A percentile compares a stretch with the other conserved stretches of the same genome.
phyloP scores from a whole-genome alignment of 2,113 vertebrate species.

The Pardalotus punctatus region DNA sequence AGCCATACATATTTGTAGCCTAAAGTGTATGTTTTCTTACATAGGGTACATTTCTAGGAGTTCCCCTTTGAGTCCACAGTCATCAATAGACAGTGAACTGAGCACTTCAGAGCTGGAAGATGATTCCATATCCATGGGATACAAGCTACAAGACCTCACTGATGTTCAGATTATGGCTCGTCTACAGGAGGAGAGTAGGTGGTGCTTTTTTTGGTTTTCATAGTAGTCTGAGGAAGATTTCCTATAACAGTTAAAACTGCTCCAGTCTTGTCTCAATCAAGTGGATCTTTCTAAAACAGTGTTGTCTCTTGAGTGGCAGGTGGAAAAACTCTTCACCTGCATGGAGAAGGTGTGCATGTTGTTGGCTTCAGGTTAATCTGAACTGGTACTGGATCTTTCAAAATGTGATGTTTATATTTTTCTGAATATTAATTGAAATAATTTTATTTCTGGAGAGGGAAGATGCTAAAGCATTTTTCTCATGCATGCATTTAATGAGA shows the following conservation, averaged over 20 bases:
- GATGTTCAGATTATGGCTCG: constrained; percentile 99
- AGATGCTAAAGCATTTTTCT: neutral
- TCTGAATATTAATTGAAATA: neutral
- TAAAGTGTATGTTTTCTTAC: neutral
- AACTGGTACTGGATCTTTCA: neutral
- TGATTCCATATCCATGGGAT: constrained; percentile 92
- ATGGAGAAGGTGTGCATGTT: accelerated
- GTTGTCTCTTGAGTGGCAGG: neutral
- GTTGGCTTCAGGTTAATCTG: neutral
- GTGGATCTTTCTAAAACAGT: neutral
- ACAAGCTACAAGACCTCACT: constrained; percentile 96
- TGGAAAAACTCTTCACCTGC: neutral
- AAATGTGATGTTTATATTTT: neutral
- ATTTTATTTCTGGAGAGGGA: neutral
- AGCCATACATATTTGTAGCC: neutral
- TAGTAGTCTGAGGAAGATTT: neutral
- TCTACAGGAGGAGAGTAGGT: constrained; percentile 97
- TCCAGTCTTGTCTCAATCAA: neutral
- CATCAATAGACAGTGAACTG: constrained; percentile 92
- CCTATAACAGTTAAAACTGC: neutral
- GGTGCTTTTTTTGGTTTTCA: neutral
- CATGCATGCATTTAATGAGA: neutral
- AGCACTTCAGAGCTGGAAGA: constrained; percentile 91
- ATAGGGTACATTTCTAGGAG: constrained; percentile 79
- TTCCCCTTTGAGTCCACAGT: constrained; percentile 90